phyloP scores from a whole-genome alignment of 2,113 vertebrate species.

The Peucedramus taeniatus region DNA sequence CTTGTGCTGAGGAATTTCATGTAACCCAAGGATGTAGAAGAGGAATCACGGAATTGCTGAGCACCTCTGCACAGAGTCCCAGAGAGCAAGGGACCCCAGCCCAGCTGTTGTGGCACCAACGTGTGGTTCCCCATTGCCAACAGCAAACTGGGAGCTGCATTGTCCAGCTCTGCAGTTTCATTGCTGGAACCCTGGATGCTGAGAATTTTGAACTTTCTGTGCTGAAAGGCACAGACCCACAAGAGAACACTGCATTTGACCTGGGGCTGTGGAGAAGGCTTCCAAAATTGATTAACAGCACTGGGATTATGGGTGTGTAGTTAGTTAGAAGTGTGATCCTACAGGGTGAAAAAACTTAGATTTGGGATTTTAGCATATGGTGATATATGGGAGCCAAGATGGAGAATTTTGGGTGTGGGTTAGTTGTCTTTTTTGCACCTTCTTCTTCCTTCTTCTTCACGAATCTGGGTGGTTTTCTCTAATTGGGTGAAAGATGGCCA shows the following conservation, averaged over 20 bases:
- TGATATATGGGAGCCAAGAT: background rate
- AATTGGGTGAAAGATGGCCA: background rate
- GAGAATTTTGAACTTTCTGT: background rate
- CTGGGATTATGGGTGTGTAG: too few species aligned
- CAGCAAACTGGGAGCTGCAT: background rate
- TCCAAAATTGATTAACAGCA: background rate
- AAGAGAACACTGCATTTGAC: background rate
- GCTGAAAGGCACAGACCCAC: too few species aligned
- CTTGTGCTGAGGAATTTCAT: background rate
- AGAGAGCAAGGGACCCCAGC: too few species aligned
- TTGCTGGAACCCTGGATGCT: too few species aligned
- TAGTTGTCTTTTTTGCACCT: background rate
- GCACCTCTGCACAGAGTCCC: background rate
- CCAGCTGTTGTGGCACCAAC: background rate
- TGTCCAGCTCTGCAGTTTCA: accelerated
- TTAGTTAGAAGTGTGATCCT: background rate
- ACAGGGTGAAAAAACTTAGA: background rate
- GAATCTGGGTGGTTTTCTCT: background rate
- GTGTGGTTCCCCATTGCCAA: too few species aligned
- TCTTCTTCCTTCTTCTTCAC: background rate
- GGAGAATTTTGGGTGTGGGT: background rate
- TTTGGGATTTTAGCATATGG: background rate
- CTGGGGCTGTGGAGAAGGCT: background rate
- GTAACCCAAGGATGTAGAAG: accelerated
- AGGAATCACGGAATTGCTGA: background rate